Percentiles rank a stretch among this genome's conserved stretches.
phyloP scores from a whole-genome alignment of 1,140 invertebrate genomes.

The Delia radicum region DNA sequence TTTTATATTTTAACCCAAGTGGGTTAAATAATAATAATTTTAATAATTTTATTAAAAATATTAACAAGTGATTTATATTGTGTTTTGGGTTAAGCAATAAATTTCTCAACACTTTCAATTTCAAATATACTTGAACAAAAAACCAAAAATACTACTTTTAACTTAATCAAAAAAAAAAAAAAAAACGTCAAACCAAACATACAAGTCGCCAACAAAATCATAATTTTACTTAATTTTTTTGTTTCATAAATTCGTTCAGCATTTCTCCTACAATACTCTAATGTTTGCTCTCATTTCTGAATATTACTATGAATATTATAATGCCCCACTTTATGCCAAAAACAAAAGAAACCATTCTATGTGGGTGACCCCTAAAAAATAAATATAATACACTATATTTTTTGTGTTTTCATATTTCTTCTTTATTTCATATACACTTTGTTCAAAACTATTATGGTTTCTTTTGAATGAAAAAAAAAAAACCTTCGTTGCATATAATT shows the following conservation, averaged over 20 bases:
- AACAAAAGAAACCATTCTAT: slow-evolving; percentile 6
- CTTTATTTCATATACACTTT: not conserved
- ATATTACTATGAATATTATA: not conserved
- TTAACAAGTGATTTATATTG: not conserved
- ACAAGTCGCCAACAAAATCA: slow-evolving; percentile 5
- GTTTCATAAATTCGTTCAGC: not conserved
- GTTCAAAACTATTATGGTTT: not conserved
- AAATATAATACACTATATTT: slow-evolving; percentile 15
- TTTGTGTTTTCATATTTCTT: not conserved
- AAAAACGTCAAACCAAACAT: not conserved
- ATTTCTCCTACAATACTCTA: slow-evolving; percentile 6
- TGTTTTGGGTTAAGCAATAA: slow-evolving; percentile 14
- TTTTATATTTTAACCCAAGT: too few relatives aligned
- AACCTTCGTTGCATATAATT: too few relatives aligned
- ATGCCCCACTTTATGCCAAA: slow-evolving; percentile 14
- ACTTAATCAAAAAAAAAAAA: not conserved
- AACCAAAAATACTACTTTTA: not conserved
- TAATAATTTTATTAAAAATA: not conserved
- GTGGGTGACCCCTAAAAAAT: slow-evolving; percentile 20
- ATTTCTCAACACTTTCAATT: slow-evolving; percentile 22
- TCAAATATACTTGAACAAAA: not conserved
- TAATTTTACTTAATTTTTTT: not conserved
- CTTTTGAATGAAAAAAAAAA: too few relatives aligned
- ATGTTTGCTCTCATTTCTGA: slow-evolving; percentile 1
- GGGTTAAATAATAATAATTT: too few relatives aligned